Base-by-base conservation (phyloP, 1,140 invertebrate genomes). In the Protaetia brevitarsis region DNA sequence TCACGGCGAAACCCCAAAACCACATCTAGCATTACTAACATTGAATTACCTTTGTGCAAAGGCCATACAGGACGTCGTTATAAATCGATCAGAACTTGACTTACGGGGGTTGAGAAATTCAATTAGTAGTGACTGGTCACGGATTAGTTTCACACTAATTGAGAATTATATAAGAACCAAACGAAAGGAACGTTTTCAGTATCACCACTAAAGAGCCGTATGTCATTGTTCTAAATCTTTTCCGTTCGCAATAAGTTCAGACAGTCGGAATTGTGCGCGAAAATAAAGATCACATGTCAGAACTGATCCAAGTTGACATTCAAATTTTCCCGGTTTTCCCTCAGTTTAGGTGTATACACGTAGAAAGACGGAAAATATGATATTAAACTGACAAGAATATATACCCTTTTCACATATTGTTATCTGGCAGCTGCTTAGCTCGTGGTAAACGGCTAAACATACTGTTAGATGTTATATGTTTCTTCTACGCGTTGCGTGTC, bases 291-390 rank as follows among this genome's bases (percentile, higher is more conserved):
- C 41, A 51, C 21, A 51, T 51, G 41, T 51, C 41, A 51, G 21
- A 16, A 19, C 41, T 73, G 72, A 74, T 74, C 73, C 71, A 51
- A 63, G 73, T 74, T 74, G 73, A 74, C 73, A 74, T 74, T 74
- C 70, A 74, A 74, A 74, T 74, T 74, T 74, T 69, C 69, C 60
- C 65, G 65, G 70, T 68, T 74, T 73, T 73, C 67, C 69, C 70
- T 72, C 67, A 66, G 67, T 71, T 64, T n/a, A n/a, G n/a, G 10
- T 51, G 63, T 69, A 70, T 71, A 71, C 66, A 73, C 41, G 2
- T 51, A 73, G 70, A 71, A 71, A 69, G 69, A 23, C 66, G 65
- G 64, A 62, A 45, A 63, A 62, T 51, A 61, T 60, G 60, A 64
- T 10, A 45, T 63, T 51, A 51, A 57, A 69, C 64, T 71, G 69